Evolutionary conservation across 2,888 invertebrate genomes (phyloP), one percentile per base, ranked within the genome.

Genomic region (Geotrupes spiniger): DNA sequence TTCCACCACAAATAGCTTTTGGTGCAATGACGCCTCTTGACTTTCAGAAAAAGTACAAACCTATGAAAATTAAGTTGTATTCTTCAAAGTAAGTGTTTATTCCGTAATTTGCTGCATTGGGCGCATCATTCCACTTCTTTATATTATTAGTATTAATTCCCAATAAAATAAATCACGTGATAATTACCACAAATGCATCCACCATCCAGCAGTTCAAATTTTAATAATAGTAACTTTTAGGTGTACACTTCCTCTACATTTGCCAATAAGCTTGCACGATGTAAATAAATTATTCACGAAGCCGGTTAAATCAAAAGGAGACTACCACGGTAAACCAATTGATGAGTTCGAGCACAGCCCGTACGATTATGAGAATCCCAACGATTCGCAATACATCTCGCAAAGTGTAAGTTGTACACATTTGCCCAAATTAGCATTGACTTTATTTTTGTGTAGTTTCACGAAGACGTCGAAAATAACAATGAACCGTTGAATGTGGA

Each of bases 291-390:
- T 21, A 21, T 4, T 21, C 6, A 21, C 21, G 6, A 52, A 49
- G 40, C 29, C 42, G 25, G 40, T 53, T 17, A 37, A 33, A 10
- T 14, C 43, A 9, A 53, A 54, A 40, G 44, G 37, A 3, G 47
- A 46, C n/a, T 28, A 31, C 37, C 27, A 11, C 27, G 21, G n/a
- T 11, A 25, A 40, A 4, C 11, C 27, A 17, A 8, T 28, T 9
- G 44, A 31, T 4, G 45, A 41, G n/a, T 46, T 36, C n/a, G 50
- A 44, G 36, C 15, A 51, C 2, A 40, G 46, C 8, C 70, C 71
- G 21, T 80, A 81, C 58, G 74, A 81, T 63, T 80, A 80, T 59
- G 72, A 78, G 51, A 80, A 80, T 63, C 72, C 71, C 1, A 75
- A 76, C 53, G 81, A 80, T 63, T 71, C 75, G 11, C 75, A 77